Base-by-base conservation (phyloP, 2,888 invertebrate genomes). In the Ganaspis brasiliensis region DNA sequence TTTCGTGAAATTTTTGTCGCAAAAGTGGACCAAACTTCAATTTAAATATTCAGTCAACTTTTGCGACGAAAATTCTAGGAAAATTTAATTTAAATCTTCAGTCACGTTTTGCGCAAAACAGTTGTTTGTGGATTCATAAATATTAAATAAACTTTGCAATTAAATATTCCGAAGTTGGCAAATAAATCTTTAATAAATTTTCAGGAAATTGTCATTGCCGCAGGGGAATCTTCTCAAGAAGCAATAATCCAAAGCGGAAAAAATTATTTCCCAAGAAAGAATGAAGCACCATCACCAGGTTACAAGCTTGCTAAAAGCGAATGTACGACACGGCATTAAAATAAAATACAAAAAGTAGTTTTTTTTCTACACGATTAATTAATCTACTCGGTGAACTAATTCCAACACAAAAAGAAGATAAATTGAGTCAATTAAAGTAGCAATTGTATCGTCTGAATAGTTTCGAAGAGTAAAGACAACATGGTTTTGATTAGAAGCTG, bases 401-500 rank as follows among this genome's bases (percentile, higher is more conserved):
- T 8, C 40, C 14, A 40, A 21, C 40, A n/a, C 24, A n/a, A 37
- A 12, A 24, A 67, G 24, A 19, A 45, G n/a, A 21, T 16, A 14
- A 14, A 21, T 40, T 63, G 24, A 45, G 67, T 67, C 59, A 31
- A 59, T 59, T 26, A 59, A 26, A 26, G 26, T 26, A 59, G 59
- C 16, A 59, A 59, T 59, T 59, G n/a, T 24, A 59, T 59, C 59
- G 59, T n/a, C 31, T 6, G 9, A 31, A 59, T 26, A 31, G 37
- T 63, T 67, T 67, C 45, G 24, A 45, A 24, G 24, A 67, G 16
- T 6, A 67, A 45, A 67, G 40, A 67, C 67, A 45, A 45, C 24
- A 45, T 24, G 19, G 16, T 63, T 35, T n/a, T 21, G 67, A 40
- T 67, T 67, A 67, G 24, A 63, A 63, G 67, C 67, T 63, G 63